Percentiles rank a stretch among this genome's conserved stretches.
Conservation (phyloP, 2,888 invertebrate genomes). For the Leucophora obtusa region DNA sequence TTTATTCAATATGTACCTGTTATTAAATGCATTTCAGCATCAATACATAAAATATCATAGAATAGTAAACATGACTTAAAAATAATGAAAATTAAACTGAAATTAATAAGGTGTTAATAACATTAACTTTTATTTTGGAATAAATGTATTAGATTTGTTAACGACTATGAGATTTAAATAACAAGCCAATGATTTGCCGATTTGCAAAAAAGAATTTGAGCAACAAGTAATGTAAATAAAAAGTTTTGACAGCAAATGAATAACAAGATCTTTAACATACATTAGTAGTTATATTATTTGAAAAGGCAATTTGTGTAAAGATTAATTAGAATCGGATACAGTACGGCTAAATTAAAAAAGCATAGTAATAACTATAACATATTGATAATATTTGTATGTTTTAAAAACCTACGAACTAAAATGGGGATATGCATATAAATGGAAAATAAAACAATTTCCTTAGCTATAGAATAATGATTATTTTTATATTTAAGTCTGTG, state of each 20-base stretch:
- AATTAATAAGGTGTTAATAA: constrained; percentile 4
- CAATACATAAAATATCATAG: constrained; percentile 37
- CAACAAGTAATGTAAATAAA: constrained; percentile 15
- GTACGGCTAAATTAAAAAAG: constrained; percentile 30
- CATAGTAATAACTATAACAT: constrained; percentile 39
- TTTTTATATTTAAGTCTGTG: not conserved
- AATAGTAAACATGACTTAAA: constrained; percentile 24
- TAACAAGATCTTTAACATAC: constrained; percentile 45
- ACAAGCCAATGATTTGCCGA: constrained; percentile 23
- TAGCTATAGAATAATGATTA: constrained; percentile 11
- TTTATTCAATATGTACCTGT: constrained; percentile 41
- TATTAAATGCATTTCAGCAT: constrained; percentile 10
- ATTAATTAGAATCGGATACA: not conserved
- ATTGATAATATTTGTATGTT: constrained; percentile 54
- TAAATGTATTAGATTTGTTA: constrained; percentile 13
- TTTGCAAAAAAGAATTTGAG: constrained; percentile 22
- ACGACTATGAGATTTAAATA: constrained; percentile 28
- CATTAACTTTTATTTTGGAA: not conserved
- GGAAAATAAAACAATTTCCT: constrained; percentile 16
- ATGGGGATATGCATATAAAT: constrained; percentile 68
- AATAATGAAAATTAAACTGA: constrained; percentile 25
- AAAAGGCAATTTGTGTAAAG: constrained; percentile 41
- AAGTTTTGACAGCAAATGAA: constrained; percentile 8
- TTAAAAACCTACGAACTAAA: constrained; percentile 66
- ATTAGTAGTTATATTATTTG: constrained; percentile 21